A percentile compares a stretch with the other conserved stretches of the same genome.
Evolutionary conservation across 2,113 vertebrate species (phyloP).

Genomic region (Sinocyclocheilus grahami): DNA sequence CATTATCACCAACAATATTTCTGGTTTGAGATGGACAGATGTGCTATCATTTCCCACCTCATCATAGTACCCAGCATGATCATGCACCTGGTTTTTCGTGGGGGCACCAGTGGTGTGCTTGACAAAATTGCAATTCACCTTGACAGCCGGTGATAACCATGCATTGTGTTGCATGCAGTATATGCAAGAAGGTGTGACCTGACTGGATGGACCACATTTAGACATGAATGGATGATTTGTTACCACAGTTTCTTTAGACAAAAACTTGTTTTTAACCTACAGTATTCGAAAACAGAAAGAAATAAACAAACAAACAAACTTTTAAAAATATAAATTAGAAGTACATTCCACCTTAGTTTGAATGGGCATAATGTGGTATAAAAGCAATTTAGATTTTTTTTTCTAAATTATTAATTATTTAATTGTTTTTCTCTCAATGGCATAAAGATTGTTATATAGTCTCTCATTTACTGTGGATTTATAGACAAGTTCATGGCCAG

Average conservation of each 20-base stretch:
- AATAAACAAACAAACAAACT: no score
- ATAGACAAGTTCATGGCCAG: neutral
- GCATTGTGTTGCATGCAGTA: neutral
- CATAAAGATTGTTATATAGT: neutral
- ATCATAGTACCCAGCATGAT: slow-evolving; percentile 5
- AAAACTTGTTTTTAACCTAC: no score
- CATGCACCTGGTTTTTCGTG: neutral
- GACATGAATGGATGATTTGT: neutral
- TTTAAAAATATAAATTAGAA: no score
- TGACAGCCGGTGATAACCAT: neutral
- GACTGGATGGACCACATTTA: neutral
- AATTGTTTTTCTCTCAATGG: no score
- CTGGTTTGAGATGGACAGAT: neutral
- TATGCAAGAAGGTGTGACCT: neutral
- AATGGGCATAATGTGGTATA: neutral
- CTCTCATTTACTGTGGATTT: neutral
- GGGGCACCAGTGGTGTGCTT: neutral
- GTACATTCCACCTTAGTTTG: neutral
- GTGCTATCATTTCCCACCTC: neutral
- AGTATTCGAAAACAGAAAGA: no score
- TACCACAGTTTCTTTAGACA: neutral
- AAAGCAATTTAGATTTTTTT: no score
- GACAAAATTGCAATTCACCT: neutral
- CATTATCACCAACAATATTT: neutral
- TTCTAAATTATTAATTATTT: no score